Base-by-base conservation (phyloP, 2,797 vertebrate species). In the Rhabdophis nuchalis region DNA sequence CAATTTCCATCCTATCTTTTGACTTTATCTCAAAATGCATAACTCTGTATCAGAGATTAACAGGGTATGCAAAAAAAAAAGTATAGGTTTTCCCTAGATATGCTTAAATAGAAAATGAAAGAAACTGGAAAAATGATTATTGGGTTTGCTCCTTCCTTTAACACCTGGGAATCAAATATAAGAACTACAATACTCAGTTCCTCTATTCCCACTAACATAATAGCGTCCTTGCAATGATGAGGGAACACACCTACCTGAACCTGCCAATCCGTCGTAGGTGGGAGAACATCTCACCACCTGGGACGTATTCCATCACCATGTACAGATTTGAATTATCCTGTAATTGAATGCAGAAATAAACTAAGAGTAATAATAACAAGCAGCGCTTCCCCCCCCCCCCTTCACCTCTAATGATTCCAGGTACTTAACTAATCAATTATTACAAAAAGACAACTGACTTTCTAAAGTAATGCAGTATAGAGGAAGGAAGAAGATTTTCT, bases 271-370 rank as follows among this genome's bases (percentile, higher is more conserved):
- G 97, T 94, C 98, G 98, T 95, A 99, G 97, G 96, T 99, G 98
- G 91, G 98, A 99, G 96, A 99, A 99, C 98, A 99, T 99, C 96
- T 99, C 98, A 86, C 98, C 98, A 25, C 98, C 98, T 6, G 98
- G 98, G 90, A 99, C 98, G 36, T 99, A 99, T 92, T 99, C 98
- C 98, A 99, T 98, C 96, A 99, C 98, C 98, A 99, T 99, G 97
- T 99, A 99, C 92, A 99, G 98, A 96, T 99, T 99, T 58, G 98
- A 98, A 97, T 99, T 99, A 97, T 99, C 98, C 98, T 98, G 41
- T 54, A 87, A 90, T 46, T 18, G 82, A 93, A 27, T 46, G 60
- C 53, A 90, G 68, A 85, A 87, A 90, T 50, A 88, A 82, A 54
- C 14, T 88, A 85, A 85, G 86, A 85, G 86, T 12, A 27, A n/a